Conservation (phyloP, 2,797 vertebrate species). For the Pelochelys cantorii region DNA sequence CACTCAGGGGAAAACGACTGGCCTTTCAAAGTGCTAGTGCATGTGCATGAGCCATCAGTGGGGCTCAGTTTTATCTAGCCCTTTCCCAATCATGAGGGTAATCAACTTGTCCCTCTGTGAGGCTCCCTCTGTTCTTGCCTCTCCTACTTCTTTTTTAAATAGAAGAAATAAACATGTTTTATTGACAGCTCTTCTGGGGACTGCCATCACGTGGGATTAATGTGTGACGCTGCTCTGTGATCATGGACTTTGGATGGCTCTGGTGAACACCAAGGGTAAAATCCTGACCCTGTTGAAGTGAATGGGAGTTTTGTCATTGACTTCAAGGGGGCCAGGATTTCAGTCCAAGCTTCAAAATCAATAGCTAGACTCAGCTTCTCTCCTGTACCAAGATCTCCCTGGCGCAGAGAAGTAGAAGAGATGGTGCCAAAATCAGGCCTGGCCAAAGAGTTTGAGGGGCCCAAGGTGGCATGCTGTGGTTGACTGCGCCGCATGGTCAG, state of each 20-base stretch:
- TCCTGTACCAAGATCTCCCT: neutral
- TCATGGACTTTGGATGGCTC: neutral
- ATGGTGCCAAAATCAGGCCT: neutral
- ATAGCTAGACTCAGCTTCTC: neutral
- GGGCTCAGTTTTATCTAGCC: neutral
- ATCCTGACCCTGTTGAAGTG: neutral
- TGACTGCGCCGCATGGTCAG: too few relatives aligned
- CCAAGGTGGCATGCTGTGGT: too few relatives aligned
- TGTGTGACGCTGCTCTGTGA: neutral
- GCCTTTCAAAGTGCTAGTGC: neutral
- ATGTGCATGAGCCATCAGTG: rapidly evolving
- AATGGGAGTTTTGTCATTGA: neutral
- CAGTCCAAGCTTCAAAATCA: neutral
- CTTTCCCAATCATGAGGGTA: neutral
- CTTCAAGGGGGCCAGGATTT: neutral
- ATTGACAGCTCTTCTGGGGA: rapidly evolving
- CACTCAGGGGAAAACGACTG: neutral
- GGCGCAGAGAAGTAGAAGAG: neutral
- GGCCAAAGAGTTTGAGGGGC: too few relatives aligned
- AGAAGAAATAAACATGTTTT: rapidly evolving
- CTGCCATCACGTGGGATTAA: rapidly evolving
- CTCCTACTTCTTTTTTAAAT: neutral
- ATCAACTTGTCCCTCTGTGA: neutral
- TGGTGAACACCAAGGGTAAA: neutral
- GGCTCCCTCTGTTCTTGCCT: neutral